Evolutionary conservation across 2,888 invertebrate genomes (phyloP).

Genomic region (Cloeon dipterum): DNA sequence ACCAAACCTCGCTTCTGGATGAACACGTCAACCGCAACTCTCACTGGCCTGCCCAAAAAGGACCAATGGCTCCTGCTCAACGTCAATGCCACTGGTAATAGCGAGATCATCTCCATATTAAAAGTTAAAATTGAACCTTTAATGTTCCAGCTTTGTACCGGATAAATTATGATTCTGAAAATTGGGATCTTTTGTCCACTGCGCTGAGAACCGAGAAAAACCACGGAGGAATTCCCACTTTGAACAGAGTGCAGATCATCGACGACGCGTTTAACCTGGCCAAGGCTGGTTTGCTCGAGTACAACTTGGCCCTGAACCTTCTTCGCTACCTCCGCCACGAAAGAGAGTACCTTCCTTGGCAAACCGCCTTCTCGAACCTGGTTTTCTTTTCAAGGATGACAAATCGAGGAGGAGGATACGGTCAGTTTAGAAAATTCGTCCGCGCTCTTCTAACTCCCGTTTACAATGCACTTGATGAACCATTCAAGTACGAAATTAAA

Average conservation of each 20-base stretch:
- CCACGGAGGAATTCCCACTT: conserved; percentile 31
- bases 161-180: conserved; percentile 44
- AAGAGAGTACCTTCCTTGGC: conserved; percentile 71
- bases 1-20: conserved; percentile 26
- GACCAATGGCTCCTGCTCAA: conserved; percentile 51
- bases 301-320: conserved; percentile 54
- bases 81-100: conserved; percentile 47
- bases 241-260: conserved; percentile 68
- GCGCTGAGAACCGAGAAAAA: conserved; percentile 17
- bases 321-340: conserved; percentile 57
- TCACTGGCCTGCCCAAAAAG: conserved; percentile 15
- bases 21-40: conserved; percentile 13
- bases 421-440: conserved; percentile 41
- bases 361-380: conserved; percentile 50
- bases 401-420: conserved; percentile 40
- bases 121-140: neutral
- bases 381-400: conserved; percentile 61
- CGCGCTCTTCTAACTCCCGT: conserved; percentile 33
- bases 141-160: conserved; percentile 32
- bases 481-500: no score
- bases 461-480: conserved; percentile 22
- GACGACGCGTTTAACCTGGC: conserved; percentile 71
- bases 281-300: conserved; percentile 37
- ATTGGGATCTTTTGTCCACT: conserved; percentile 37
- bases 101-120: no score